phyloP scores from a whole-genome alignment of 1,140 invertebrate genomes.

The Platorchestia sp. region DNA sequence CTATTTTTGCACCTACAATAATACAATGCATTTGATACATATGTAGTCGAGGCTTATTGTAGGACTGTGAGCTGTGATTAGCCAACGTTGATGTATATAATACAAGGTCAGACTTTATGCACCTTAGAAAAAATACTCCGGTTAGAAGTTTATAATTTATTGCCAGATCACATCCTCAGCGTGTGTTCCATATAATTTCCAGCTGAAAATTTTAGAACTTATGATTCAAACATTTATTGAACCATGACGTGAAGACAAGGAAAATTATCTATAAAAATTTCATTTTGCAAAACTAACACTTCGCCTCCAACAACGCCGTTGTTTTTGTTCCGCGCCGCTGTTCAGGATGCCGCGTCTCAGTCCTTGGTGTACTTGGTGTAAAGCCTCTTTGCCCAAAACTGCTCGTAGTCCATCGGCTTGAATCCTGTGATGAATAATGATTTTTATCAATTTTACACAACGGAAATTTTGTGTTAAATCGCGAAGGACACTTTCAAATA shows the following conservation, averaged over 20 bases:
- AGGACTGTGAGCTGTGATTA: too few species aligned
- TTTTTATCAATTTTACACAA: not conserved
- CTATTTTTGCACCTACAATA: not conserved
- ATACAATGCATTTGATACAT: too few species aligned
- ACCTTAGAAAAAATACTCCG: not conserved
- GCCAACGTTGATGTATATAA: not conserved
- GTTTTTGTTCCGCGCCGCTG: not conserved
- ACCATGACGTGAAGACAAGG: not conserved
- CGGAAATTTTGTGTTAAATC: too few species aligned
- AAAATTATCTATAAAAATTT: not conserved
- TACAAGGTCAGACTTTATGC: not conserved
- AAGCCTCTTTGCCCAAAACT: constrained; percentile 11
- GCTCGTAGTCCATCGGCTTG: constrained; percentile 12
- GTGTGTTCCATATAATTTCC: not conserved
- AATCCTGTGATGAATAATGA: not conserved
- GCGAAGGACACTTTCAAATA: too few species aligned
- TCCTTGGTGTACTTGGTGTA: constrained; percentile 17
- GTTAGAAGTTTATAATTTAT: not conserved
- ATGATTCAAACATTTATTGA: not conserved
- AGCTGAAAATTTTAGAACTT: not conserved
- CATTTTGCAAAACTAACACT: not conserved
- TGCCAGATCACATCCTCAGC: not conserved
- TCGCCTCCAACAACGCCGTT: not conserved
- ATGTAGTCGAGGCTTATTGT: too few species aligned
- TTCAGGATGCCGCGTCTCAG: not conserved